Base-by-base conservation (phyloP, 2,797 vertebrate genomes). In the Rallus crepitans region DNA sequence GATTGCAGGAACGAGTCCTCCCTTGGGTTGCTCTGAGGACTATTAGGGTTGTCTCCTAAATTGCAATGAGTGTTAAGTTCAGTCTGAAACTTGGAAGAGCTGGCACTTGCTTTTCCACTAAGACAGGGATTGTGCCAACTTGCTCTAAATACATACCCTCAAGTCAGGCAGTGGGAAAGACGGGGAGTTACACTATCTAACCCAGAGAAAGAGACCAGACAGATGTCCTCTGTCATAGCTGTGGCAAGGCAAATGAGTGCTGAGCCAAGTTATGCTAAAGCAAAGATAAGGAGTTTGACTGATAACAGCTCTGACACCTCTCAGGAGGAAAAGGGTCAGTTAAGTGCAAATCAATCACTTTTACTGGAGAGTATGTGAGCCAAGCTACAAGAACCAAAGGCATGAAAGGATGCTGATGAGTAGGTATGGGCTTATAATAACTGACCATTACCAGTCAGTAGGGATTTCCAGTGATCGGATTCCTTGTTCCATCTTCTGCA, bases 401-500 rank as follows among this genome's bases (percentile, higher is more conserved):
- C 21, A 12, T 39, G 33, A 88, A 88, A 83, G 27, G 27, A 37
- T 91, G 45, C 28, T 64, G 87, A 56, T 82, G 60, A 85, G 21
- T 23, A 77, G 8, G 20, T 73, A 37, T 56, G 50, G 35, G 14
- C 24, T 78, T 71, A 45, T 12, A 64, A 52, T 71, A 57, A n/a
- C 21, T 72, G 31, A 47, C 31, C 59, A 6, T 39, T 84, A 24
- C 24, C 80, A 92, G 33, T 45, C 42, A 45, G 42, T 88, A 88
- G 30, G 19, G 33, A 52, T 91, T 79, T 61, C 31, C 65, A 92
- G 28, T 71, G 55, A 63, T 9, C 82, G 42, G 12, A 24, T 57
- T 93, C 33, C 3, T 90, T 39, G 27, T 40, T 89, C 52, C 27
- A 27, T 45, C 35, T 95, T 69, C 69, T 48, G 52, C 55, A 88